Conservation (phyloP, 2,888 invertebrate genomes). For the Cheilosia soror region DNA sequence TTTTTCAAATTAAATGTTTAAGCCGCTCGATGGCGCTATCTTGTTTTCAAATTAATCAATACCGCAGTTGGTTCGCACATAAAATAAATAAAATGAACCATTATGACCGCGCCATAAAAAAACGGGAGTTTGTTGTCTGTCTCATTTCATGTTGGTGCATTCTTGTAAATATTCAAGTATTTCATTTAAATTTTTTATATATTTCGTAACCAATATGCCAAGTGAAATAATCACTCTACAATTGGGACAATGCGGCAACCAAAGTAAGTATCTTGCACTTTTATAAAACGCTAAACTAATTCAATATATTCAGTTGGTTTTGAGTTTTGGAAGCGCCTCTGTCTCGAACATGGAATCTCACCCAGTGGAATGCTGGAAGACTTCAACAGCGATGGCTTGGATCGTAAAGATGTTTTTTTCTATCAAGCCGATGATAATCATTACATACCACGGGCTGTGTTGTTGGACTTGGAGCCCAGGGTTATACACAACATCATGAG, state of each 20-base stretch:
- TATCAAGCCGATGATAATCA: constrained; percentile 99
- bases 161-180: not conserved
- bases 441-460: constrained; percentile 98
- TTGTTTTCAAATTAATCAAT: not conserved
- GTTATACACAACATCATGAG: constrained; percentile 99
- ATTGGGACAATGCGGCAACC: constrained; percentile 99
- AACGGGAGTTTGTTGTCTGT: constrained; percentile 3
- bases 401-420: constrained; percentile 99
- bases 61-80: not conserved
- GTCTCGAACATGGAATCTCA: constrained; percentile 98
- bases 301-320: constrained; percentile 90
- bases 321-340: constrained; percentile 99
- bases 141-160: not conserved
- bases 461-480: constrained; percentile 98
- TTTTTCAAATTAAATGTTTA: too few species aligned
- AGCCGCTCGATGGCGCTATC: not conserved
- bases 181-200: constrained; percentile 1
- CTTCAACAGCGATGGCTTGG: constrained; percentile 94
- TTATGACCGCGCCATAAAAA: not conserved
- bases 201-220: constrained; percentile 87
- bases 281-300: not conserved
- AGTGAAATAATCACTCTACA: constrained; percentile 99
- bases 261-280: constrained; percentile 88
- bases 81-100: not conserved
- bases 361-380: constrained; percentile 98